Conservation (phyloP, 2,113 vertebrate species). For the Polyodon spathula region DNA sequence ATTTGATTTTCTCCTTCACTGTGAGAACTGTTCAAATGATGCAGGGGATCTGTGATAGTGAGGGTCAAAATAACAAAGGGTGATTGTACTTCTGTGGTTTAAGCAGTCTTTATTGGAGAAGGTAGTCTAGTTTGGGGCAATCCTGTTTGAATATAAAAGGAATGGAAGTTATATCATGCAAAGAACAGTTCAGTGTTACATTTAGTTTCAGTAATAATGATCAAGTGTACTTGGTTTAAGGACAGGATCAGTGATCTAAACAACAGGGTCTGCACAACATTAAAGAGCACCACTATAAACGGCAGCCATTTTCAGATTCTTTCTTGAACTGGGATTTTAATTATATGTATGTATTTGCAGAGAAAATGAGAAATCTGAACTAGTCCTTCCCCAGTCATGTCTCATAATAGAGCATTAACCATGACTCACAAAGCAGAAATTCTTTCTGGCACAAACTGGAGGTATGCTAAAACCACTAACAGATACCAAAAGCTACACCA, state of each 20-base stretch:
- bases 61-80: conserved; percentile 55
- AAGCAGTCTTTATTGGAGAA: conserved; percentile 53
- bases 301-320: no score
- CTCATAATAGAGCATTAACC: neutral
- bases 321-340: no score
- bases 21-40: conserved; percentile 47
- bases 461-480: neutral
- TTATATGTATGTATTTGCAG: neutral
- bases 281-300: no score
- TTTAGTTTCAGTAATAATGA: neutral
- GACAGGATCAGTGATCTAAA: no score
- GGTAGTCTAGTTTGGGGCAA: conserved; percentile 44
- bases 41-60: conserved; percentile 52
- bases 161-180: neutral
- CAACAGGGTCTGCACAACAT: no score
- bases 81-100: conserved; percentile 50
- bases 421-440: conserved; percentile 12
- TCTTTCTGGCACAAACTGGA: conserved; percentile 5
- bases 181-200: neutral
- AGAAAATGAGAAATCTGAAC: neutral
- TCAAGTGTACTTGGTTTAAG: no score
- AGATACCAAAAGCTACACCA: neutral
- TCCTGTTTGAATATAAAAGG: conserved; percentile 44
- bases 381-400: conserved; percentile 9
- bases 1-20: conserved; percentile 54